Percentiles rank a stretch among this genome's conserved stretches.
Evolutionary conservation across 2,113 vertebrate genomes (phyloP).

Genomic region (Hyperoodon ampullatus): DNA sequence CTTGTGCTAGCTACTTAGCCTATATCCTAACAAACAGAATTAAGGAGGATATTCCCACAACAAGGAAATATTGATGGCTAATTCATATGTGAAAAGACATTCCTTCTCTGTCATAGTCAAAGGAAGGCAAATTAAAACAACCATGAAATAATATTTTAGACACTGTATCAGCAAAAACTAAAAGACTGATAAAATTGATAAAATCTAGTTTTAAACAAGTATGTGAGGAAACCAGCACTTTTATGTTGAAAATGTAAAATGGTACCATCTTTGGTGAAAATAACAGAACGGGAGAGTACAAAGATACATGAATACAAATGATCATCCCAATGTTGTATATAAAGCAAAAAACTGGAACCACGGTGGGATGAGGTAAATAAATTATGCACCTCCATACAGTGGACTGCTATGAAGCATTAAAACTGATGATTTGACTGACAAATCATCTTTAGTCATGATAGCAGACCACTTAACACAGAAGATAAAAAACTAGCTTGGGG

Average conservation of each 20-base stretch:
- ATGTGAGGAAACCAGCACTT: background rate
- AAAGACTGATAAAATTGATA: background rate
- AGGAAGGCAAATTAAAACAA: slow-evolving; percentile 24
- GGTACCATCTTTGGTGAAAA: background rate
- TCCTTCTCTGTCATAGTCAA: background rate
- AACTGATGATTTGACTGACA: background rate
- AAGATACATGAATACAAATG: background rate
- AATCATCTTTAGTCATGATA: background rate
- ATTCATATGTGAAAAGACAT: background rate
- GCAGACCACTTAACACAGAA: background rate
- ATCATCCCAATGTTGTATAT: background rate
- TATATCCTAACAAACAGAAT: slow-evolving; percentile 6
- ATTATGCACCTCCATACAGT: background rate
- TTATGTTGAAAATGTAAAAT: background rate
- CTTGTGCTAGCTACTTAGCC: background rate
- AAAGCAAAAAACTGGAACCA: background rate
- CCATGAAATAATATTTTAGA: background rate
- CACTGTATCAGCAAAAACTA: background rate
- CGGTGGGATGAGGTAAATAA: background rate
- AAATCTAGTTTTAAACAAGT: slow-evolving; percentile 17
- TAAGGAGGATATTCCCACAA: background rate
- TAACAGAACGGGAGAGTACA: background rate
- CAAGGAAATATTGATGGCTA: background rate
- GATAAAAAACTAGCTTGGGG: background rate
- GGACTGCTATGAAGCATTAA: background rate